These are phyloP conservation scores for Pammene fasciana DNA, from an alignment of 2,888 invertebrate genomes.

Conservation along the genomic window DNA sequence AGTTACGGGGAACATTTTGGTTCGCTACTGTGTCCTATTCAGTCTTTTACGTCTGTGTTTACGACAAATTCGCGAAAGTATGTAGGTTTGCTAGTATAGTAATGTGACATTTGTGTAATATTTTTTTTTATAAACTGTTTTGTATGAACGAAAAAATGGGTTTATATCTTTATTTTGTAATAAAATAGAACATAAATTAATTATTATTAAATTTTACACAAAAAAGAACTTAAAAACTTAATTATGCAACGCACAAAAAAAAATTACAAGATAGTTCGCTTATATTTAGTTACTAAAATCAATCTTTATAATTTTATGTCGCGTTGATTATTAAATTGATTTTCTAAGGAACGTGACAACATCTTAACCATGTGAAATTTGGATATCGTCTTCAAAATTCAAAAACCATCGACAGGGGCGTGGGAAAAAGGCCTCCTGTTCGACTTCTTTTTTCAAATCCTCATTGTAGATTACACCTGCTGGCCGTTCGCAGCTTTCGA, in stretches of 20 bases:
- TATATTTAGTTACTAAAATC: constrained; percentile 22
- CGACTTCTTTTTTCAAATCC: constrained; percentile 78
- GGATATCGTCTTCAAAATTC: constrained; percentile 63
- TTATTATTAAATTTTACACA: neutral
- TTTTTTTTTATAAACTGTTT: no score
- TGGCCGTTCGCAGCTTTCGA: constrained; percentile 80
- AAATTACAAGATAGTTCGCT: constrained; percentile 29
- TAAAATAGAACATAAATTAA: constrained; percentile 25
- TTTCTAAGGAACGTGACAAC: constrained; percentile 13
- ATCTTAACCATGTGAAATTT: constrained; percentile 44
- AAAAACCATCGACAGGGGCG: constrained; percentile 74
- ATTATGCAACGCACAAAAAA: constrained; percentile 23
- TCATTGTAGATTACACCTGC: constrained; percentile 82
- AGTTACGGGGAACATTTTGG: no score
- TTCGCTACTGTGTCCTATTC: neutral
- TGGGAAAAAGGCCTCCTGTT: constrained; percentile 83
- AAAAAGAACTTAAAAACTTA: constrained; percentile 33
- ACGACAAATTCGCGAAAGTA: constrained; percentile 8
- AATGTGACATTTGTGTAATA: neutral
- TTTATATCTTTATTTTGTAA: constrained; percentile 22
- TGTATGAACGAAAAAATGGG: neutral
- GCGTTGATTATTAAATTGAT: constrained; percentile 12
- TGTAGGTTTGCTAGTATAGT: neutral
- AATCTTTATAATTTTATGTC: constrained; percentile 17
- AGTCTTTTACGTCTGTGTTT: neutral